Percentiles rank a stretch among this genome's conserved stretches.
These are phyloP conservation scores for Octodon degus DNA, from an alignment of 2,113 vertebrate species.

Conservation along the genomic window DNA sequence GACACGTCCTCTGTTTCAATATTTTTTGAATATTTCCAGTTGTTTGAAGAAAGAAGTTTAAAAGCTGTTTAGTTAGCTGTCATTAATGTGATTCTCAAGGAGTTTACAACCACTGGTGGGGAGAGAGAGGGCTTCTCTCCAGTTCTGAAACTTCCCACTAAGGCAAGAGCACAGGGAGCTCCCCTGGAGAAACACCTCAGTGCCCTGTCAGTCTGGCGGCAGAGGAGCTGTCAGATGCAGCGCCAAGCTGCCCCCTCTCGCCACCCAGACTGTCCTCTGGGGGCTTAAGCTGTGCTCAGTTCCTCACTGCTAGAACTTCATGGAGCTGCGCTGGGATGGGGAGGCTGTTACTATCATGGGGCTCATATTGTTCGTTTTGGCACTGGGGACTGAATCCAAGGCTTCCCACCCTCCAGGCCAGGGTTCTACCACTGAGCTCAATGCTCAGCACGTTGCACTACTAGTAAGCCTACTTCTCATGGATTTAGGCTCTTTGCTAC, in stretches of 20 bases:
- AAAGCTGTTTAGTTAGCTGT: background rate
- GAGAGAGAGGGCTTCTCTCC: background rate
- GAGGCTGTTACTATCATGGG: background rate
- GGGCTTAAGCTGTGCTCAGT: background rate
- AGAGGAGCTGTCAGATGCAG: background rate
- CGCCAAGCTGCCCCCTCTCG: too few relatives aligned
- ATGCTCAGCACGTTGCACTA: background rate
- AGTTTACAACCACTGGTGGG: background rate
- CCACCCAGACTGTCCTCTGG: background rate
- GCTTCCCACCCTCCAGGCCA: background rate
- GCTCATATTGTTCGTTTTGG: background rate
- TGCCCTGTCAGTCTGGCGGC: background rate
- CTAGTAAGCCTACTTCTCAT: background rate
- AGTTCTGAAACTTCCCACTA: background rate
- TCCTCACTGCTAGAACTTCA: background rate
- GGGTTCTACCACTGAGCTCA: background rate
- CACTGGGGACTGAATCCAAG: background rate
- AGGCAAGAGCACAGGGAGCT: background rate
- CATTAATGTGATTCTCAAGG: background rate
- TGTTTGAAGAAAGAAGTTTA: background rate
- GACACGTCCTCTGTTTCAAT: background rate
- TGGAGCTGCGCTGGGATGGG: too few relatives aligned
- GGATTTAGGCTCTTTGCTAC: background rate
- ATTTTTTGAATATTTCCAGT: background rate
- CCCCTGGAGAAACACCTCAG: background rate